Conservation (phyloP, 2,888 invertebrate species). For the Pyrrhia umbra region DNA sequence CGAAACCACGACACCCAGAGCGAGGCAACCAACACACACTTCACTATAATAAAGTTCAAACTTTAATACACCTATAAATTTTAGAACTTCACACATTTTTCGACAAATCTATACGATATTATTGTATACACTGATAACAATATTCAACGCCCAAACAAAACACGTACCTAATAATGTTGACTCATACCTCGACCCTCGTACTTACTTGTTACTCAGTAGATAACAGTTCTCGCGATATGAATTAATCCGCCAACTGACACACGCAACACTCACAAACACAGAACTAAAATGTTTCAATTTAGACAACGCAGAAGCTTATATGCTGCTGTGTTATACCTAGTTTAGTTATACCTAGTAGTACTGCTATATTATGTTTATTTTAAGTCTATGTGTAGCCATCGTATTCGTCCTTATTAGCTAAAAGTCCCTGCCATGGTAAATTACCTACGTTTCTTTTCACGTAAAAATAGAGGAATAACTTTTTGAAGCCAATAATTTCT, state of each 20-base stretch:
- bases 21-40: too few species aligned
- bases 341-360: conserved; percentile 16
- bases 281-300: not conserved
- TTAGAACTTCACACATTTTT: too few species aligned
- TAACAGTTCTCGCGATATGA: not conserved
- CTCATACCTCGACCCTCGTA: too few species aligned
- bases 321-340: not conserved
- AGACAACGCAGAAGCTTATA: conserved; percentile 18
- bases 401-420: not conserved
- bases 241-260: not conserved
- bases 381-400: not conserved
- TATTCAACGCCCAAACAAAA: too few species aligned
- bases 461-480: not conserved
- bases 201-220: not conserved
- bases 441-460: conserved; percentile 2
- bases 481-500: too few species aligned
- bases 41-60: too few species aligned
- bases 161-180: too few species aligned
- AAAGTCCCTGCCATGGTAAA: conserved; percentile 1
- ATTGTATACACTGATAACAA: too few species aligned
- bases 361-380: not conserved
- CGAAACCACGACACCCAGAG: too few species aligned
- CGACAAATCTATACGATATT: too few species aligned
- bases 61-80: too few species aligned
- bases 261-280: conserved; percentile 3